Evolutionary conservation across 2,113 vertebrate species (phyloP).

Genomic region (Tamias sibiricus): DNA sequence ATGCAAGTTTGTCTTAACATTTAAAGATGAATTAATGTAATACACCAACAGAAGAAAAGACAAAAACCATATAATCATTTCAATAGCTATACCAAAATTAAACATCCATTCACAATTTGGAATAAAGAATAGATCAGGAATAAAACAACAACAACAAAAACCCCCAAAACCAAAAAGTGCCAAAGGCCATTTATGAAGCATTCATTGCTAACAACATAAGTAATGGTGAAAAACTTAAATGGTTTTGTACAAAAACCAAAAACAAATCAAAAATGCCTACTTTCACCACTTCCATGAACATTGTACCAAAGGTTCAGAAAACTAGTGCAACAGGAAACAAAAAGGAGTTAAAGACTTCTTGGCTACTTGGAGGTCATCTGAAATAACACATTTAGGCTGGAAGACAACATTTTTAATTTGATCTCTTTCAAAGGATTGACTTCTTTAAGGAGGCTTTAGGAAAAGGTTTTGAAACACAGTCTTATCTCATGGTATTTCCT

Average conservation of each 20-base stretch:
- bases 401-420: background rate
- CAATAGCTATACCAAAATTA: background rate
- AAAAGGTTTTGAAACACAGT: background rate
- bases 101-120: background rate
- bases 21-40: background rate
- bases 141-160: background rate
- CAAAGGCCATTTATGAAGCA: background rate
- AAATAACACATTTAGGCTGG: background rate
- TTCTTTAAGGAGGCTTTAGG: background rate
- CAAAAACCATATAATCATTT: background rate
- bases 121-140: background rate
- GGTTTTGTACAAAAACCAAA: background rate
- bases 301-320: background rate
- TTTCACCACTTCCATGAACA: background rate
- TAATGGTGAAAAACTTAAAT: background rate
- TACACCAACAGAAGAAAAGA: background rate
- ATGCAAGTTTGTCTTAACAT: background rate
- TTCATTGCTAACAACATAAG: background rate
- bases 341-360: background rate
- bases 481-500: constrained; percentile 35
- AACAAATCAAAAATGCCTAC: background rate
- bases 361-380: background rate
- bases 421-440: constrained; percentile 28
- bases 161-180: background rate
- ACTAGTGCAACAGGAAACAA: background rate